Conservation (phyloP, 2,888 invertebrate genomes). For the Drosophila prostipennis region DNA sequence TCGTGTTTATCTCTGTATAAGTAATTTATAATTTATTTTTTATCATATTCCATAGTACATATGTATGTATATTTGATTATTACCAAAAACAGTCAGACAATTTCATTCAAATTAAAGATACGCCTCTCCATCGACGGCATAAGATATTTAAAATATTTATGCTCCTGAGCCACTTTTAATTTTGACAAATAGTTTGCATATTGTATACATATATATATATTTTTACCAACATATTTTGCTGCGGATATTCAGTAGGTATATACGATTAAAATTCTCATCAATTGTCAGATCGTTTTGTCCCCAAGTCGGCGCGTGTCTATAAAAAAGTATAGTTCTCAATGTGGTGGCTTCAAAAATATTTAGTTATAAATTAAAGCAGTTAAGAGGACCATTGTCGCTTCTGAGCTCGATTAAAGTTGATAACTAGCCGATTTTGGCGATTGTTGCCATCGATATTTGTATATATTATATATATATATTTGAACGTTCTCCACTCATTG, state of each 20-base stretch:
- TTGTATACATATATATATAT: conserved; percentile 33
- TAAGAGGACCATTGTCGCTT: conserved; percentile 47
- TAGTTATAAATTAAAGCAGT: conserved; percentile 54
- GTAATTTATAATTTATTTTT: conserved; percentile 36
- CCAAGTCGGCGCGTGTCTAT: conserved; percentile 37
- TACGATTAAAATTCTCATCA: conserved; percentile 50
- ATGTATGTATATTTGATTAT: conserved; percentile 54
- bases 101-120: conserved; percentile 67
- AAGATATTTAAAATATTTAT: conserved; percentile 76
- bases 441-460: conserved; percentile 14
- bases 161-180: conserved; percentile 79
- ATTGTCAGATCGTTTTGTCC: conserved; percentile 39
- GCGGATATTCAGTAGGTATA: conserved; percentile 51
- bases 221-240: conserved; percentile 31
- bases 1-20: conserved; percentile 49
- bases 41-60: conserved; percentile 63
- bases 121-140: conserved; percentile 51
- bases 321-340: conserved; percentile 33
- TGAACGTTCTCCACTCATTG: conserved; percentile 10
- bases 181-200: conserved; percentile 55
- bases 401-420: conserved; percentile 64
- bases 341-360: conserved; percentile 10
- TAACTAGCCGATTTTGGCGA: conserved; percentile 18
- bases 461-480: conserved; percentile 8
- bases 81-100: conserved; percentile 82